Evolutionary conservation across 2,113 vertebrate species (phyloP), one percentile per base, ranked within the genome.

Genomic region (Lycaon pictus): DNA sequence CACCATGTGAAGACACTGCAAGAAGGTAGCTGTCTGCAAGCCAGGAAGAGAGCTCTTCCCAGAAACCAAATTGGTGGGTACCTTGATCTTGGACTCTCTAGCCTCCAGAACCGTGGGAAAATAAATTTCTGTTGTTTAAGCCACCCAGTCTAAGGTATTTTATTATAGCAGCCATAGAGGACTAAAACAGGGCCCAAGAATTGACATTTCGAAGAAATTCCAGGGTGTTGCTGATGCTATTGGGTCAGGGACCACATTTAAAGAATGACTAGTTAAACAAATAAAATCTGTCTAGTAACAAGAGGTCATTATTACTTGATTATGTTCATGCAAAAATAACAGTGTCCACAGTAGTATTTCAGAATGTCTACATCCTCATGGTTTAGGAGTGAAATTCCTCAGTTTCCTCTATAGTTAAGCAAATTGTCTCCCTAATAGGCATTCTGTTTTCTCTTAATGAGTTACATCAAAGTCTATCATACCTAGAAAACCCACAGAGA

Each of bases 181-280:
- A 22, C 11, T 48, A 74, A 87, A 63, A 72, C 11, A 62, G 32
- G 71, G 4, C 9, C 16, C 6, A 60, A 67, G 12, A 74, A 51
- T 37, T 88, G 10, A n/a, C 23, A 35, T 95, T 90, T 62, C 58
- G 92, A 93, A 89, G n/a, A 88, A 69, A 56, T 43, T 79, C 13
- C 6, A n/a, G 83, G 3, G 3, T 32, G 20, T 1, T 60, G 7
- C 1, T 74, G 23, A 35, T 95, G 37, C 9, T 90, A 8, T 17
- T 60, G 37, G 12, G 17, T 25, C 22, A 65, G 16, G 5, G 22
- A n/a, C 5, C 32, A 35, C 19, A 55, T 22, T 92, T 80, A 93
- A 22, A 37, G 4, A 90, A 90, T 74, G 15, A 53, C 7, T 76
- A 7, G 27, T 32, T 51, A 93, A 86, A 74, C 1, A 65, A 90